A percentile compares a stretch with the other conserved stretches of the same genome.
Evolutionary conservation across 2,888 invertebrate species (phyloP).

Genomic region (Amphimallon solstitiale): DNA sequence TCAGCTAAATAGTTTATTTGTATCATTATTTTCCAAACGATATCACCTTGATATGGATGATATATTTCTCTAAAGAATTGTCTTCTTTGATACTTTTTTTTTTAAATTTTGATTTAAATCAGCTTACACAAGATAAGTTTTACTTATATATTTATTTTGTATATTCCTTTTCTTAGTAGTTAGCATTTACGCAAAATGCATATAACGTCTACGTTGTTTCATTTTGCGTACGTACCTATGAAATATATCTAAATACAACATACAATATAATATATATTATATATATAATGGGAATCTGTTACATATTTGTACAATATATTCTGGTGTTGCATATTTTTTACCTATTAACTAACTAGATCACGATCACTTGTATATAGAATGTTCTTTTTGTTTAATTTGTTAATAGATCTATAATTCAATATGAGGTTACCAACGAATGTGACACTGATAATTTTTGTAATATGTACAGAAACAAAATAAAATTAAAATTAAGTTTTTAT

Average conservation of each 20-base stretch:
- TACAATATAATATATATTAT: conserved; percentile 57
- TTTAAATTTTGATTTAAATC: conserved; percentile 22
- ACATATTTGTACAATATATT: conserved; percentile 60
- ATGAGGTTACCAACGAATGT: no score
- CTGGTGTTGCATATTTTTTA: conserved; percentile 58
- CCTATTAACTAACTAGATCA: conserved; percentile 53
- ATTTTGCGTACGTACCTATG: conserved; percentile 21
- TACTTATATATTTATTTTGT: conserved; percentile 5
- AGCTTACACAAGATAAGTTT: conserved; percentile 1
- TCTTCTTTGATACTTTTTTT: conserved; percentile 21
- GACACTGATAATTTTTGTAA: no score
- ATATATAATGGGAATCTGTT: conserved; percentile 43
- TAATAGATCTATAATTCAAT: no score
- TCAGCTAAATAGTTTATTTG: conserved; percentile 44
- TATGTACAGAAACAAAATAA: no score
- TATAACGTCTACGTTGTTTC: not conserved
- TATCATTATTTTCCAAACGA: conserved; percentile 51
- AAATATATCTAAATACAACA: conserved; percentile 56
- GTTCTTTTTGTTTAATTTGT: no score
- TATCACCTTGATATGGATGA: conserved; percentile 61
- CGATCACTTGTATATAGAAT: conserved; percentile 58
- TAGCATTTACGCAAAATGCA: conserved; percentile 7
- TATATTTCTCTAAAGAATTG: conserved; percentile 38
- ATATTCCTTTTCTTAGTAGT: conserved; percentile 1
- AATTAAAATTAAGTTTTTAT: no score